Evolutionary conservation across 2,797 vertebrate genomes (phyloP).

Genomic region (Labroides dimidiatus): DNA sequence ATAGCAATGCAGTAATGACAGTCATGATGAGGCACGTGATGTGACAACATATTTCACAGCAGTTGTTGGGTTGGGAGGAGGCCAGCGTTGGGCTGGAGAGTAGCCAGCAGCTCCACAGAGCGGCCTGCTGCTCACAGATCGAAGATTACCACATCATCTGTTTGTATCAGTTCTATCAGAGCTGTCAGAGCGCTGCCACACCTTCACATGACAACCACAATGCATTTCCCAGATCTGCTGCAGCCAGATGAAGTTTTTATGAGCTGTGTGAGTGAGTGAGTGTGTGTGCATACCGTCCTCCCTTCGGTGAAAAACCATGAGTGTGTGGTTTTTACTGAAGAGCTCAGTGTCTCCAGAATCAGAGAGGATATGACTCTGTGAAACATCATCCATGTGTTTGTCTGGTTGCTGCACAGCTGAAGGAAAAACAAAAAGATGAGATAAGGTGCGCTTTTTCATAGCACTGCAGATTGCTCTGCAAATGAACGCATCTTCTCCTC

Average conservation of each 20-base stretch:
- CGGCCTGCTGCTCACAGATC: slow-evolving; percentile 29
- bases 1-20: slow-evolving; percentile 58
- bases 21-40: slow-evolving; percentile 54
- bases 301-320: neutral
- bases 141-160: slow-evolving; percentile 48
- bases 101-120: slow-evolving; percentile 33
- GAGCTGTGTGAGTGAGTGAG: slow-evolving; percentile 16
- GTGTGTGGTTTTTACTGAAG: slow-evolving; percentile 3
- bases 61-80: slow-evolving; percentile 40
- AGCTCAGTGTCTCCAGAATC: neutral
- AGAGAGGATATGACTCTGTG: slow-evolving; percentile 8
- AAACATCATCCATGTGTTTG: neutral
- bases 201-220: slow-evolving; percentile 58
- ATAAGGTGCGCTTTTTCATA: neutral
- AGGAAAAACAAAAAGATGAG: neutral
- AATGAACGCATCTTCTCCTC: too few relatives aligned
- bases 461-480: neutral
- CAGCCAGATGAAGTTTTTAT: slow-evolving; percentile 42
- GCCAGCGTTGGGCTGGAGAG: slow-evolving; percentile 42
- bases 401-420: slow-evolving; percentile 11
- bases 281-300: neutral
- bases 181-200: slow-evolving; percentile 45
- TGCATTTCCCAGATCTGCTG: slow-evolving; percentile 47
- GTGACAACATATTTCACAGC: slow-evolving; percentile 57
- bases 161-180: slow-evolving; percentile 37